These are phyloP conservation scores for Sminthurinus aureus DNA, from an alignment of 2,888 invertebrate species.

Conservation along the genomic window DNA sequence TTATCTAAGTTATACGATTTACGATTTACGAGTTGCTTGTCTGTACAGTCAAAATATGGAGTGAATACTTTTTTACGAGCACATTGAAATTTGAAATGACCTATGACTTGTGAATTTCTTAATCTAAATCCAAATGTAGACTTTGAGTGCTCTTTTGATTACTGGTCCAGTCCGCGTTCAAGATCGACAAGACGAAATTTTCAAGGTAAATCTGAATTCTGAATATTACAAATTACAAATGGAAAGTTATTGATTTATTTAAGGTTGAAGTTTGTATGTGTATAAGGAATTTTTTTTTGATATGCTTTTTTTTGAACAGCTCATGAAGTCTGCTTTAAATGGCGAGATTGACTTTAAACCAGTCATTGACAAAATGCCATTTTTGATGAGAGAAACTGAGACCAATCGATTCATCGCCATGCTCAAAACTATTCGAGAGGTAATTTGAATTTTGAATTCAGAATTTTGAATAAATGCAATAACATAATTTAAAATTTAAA, in stretches of 20 bases:
- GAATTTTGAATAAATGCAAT: background rate
- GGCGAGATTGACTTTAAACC: constrained; percentile 57
- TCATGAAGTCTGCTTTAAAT: constrained; percentile 56
- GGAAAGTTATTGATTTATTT: background rate
- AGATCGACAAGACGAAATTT: constrained; percentile 52
- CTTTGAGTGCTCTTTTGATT: constrained; percentile 54
- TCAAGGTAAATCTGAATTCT: constrained; percentile 40
- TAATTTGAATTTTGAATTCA: constrained; percentile 24
- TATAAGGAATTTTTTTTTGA: background rate
- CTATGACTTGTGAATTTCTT: background rate
- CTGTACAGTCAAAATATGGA: too few species aligned
- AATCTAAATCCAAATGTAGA: constrained; percentile 3
- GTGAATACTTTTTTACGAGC: too few species aligned
- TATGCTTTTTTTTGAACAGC: constrained; percentile 10
- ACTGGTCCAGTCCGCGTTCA: constrained; percentile 55
- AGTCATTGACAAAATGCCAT: constrained; percentile 54
- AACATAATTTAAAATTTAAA: background rate
- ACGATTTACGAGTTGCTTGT: too few species aligned
- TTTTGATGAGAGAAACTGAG: constrained; percentile 53
- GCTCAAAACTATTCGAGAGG: constrained; percentile 53
- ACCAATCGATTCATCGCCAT: constrained; percentile 56
- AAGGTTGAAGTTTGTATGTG: background rate
- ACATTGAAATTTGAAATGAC: too few species aligned
- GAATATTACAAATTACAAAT: background rate
- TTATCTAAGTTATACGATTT: too few species aligned